Conservation (phyloP, 2,113 vertebrate genomes). For the Nycticorax nycticorax region DNA sequence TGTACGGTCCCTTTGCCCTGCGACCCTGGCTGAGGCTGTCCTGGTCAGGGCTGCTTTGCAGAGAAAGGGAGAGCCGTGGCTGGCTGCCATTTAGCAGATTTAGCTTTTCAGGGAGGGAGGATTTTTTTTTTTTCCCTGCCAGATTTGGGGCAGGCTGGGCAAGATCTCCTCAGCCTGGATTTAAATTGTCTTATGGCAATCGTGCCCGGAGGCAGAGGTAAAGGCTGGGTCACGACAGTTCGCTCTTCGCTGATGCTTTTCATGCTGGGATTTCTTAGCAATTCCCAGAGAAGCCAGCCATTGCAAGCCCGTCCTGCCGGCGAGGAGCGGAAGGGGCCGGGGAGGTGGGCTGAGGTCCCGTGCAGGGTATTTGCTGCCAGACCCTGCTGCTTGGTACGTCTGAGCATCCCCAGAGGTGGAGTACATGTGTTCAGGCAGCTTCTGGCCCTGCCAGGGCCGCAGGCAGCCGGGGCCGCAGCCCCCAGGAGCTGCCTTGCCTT, state of each 20-base stretch:
- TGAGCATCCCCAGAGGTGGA: not conserved
- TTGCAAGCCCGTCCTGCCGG: not conserved
- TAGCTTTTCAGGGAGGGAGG: not conserved
- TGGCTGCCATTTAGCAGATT: not conserved
- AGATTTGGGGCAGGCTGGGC: not conserved
- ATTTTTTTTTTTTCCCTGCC: not conserved
- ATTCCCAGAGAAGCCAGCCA: not conserved
- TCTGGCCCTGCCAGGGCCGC: not conserved
- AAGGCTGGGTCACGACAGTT: not conserved
- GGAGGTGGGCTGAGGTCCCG: not conserved
- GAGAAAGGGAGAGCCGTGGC: not conserved
- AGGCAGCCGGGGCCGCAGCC: not conserved
- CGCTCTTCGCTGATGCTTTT: not conserved
- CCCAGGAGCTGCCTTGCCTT: not conserved
- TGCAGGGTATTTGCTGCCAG: not conserved
- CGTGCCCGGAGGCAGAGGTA: not conserved
- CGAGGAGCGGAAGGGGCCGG: not conserved
- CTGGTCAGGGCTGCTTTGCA: not conserved
- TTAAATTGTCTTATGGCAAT: not conserved
- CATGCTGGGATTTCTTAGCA: not conserved
- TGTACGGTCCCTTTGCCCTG: not conserved
- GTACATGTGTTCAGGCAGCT: not conserved
- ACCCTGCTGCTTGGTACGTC: not conserved
- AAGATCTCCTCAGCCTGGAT: conserved; percentile 6
- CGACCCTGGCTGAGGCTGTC: not conserved